Conservation (phyloP, 2,113 vertebrate species). For the Tauraco erythrolophus region DNA sequence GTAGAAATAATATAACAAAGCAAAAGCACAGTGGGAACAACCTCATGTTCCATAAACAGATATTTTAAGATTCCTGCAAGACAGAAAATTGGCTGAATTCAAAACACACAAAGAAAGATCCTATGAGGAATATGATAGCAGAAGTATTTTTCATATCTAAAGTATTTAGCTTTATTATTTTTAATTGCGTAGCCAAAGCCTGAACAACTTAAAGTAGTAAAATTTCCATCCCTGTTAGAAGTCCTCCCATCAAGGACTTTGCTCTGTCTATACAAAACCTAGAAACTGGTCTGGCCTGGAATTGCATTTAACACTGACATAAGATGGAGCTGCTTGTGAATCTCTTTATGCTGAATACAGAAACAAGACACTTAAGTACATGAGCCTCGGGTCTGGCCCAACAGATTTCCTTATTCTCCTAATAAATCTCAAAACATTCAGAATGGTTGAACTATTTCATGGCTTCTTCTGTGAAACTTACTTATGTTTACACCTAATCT, state of each 20-base stretch:
- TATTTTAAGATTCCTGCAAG: neutral
- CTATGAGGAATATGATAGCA: neutral
- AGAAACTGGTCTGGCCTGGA: neutral
- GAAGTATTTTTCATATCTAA: neutral
- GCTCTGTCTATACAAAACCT: neutral
- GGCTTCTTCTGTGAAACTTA: neutral
- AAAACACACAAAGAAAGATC: neutral
- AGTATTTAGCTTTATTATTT: neutral
- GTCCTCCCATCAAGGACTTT: neutral
- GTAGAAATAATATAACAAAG: neutral
- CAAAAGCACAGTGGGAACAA: neutral
- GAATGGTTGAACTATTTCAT: no score
- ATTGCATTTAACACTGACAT: neutral
- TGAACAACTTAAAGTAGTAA: neutral
- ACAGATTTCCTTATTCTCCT: neutral
- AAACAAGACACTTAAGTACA: neutral
- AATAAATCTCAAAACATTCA: neutral
- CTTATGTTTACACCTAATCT: neutral
- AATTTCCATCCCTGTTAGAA: neutral
- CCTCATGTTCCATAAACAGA: neutral
- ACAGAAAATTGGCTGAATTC: neutral
- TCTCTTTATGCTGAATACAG: neutral
- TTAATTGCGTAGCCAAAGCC: neutral
- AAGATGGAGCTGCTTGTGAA: neutral
- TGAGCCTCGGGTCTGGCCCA: neutral